These are phyloP conservation scores for Brienomyrus brachyistius DNA, from an alignment of 2,113 vertebrate species.

Conservation along the genomic window DNA sequence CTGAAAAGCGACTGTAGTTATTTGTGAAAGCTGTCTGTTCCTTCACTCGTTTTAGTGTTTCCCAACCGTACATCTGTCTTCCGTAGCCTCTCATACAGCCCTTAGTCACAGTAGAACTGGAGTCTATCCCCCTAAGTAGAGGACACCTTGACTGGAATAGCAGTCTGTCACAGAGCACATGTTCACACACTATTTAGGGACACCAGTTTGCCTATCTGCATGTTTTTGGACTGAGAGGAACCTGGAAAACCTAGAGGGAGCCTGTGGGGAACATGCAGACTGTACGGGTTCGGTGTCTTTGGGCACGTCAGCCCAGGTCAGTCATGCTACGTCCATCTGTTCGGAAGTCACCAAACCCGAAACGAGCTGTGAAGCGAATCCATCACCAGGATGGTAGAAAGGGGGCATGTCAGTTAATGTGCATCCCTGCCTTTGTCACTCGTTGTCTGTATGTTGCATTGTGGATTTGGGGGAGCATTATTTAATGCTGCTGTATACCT, in stretches of 20 bases:
- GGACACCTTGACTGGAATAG: background rate
- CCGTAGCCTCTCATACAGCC: background rate
- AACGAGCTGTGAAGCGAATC: background rate
- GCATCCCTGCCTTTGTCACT: background rate
- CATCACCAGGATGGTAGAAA: background rate
- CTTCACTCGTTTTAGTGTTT: background rate
- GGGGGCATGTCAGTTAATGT: background rate
- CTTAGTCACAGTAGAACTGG: background rate
- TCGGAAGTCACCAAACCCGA: background rate
- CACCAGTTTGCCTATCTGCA: background rate
- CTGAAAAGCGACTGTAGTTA: background rate
- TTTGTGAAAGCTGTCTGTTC: background rate
- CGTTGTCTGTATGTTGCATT: background rate
- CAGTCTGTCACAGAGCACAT: background rate
- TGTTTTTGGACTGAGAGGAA: background rate
- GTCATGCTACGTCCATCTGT: background rate
- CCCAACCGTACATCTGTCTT: background rate
- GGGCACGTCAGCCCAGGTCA: background rate
- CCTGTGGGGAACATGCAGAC: background rate
- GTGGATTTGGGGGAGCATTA: background rate
- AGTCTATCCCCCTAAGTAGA: background rate
- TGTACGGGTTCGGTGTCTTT: background rate
- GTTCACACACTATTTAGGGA: background rate
- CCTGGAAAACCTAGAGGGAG: background rate
- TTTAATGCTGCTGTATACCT: background rate